Evolutionary conservation across 2,113 vertebrate species (phyloP), one percentile per base, ranked within the genome.

Genomic region (Pteruthius melanotis): DNA sequence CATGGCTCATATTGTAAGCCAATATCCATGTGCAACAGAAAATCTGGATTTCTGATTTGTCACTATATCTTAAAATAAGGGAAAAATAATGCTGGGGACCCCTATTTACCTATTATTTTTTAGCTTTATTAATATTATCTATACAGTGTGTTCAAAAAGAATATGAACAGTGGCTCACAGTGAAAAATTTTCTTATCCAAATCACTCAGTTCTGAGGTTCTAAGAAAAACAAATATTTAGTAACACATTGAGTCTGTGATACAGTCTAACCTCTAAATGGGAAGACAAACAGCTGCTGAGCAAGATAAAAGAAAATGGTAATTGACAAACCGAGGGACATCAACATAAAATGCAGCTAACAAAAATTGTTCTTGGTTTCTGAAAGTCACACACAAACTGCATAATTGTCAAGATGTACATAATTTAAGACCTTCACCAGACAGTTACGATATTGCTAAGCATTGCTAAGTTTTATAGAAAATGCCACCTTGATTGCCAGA

Each of bases 201-300:
- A 97, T 75, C 56, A 45, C 22, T 81, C 53, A 33, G 33, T 88
- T 89, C 66, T 78, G 64, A 87, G 75, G 47, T 93, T 96, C 64
- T 64, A 87, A 70, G 80, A 89, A 95, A 96, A 96, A 65, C 39
- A 96, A 96, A 88, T 96, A 97, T 93, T 95, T 94, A 76, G 39
- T 86, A 91, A 91, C 31, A 89, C 37, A 85, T 37, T 68, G 59
- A 68, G 17, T 68, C 60, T 89, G 45, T 89, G 90, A 92, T 88
- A 80, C 27, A 56, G 80, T 70, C 59, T 78, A 66, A 31, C 26
- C 42, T 89, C 57, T 92, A 69, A 94, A 97, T 95, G 53, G 22
- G 86, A 89, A 93, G 83, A 76, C n/a, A 87, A 96, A 93, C 93
- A 95, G 56, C 95, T 97, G 95, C 88, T 24, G 53, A 87, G 66